Conservation (phyloP, 2,797 vertebrate species). For the Gila robusta region DNA sequence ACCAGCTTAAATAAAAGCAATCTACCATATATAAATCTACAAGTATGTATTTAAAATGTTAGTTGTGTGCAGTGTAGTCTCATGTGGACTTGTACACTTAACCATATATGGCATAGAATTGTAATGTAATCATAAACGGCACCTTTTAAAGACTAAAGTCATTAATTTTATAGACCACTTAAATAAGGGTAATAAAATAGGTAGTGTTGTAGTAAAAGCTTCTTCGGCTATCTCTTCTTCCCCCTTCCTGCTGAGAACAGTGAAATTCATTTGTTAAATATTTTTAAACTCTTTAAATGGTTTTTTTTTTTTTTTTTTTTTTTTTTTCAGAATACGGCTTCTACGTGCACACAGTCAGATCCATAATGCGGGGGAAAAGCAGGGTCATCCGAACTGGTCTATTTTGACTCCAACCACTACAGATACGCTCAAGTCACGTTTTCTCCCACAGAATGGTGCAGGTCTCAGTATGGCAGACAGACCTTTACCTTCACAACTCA, state of each 20-base stretch:
- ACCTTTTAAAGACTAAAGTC: constrained; percentile 33
- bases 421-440: neutral
- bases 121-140: constrained; percentile 13
- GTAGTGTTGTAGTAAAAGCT: constrained; percentile 24
- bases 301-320: neutral
- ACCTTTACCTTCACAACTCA: constrained; percentile 32
- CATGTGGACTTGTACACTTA: neutral
- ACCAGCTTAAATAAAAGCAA: neutral
- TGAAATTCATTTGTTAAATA: neutral
- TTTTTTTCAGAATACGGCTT: no score
- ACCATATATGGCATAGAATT: neutral
- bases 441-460: neutral
- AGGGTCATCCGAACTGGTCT: neutral
- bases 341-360: neutral
- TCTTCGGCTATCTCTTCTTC: neutral
- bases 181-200: constrained; percentile 20
- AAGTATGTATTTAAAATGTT: constrained; percentile 12
- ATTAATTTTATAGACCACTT: constrained; percentile 24
- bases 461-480: constrained; percentile 20
- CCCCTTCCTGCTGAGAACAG: constrained; percentile 4
- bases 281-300: neutral
- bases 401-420: neutral
- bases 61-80: neutral
- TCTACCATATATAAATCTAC: neutral
- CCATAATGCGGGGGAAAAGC: neutral